Evolutionary conservation across 2,797 vertebrate genomes (phyloP), one percentile per base, ranked within the genome.

Genomic region (Microchirus variegatus): DNA sequence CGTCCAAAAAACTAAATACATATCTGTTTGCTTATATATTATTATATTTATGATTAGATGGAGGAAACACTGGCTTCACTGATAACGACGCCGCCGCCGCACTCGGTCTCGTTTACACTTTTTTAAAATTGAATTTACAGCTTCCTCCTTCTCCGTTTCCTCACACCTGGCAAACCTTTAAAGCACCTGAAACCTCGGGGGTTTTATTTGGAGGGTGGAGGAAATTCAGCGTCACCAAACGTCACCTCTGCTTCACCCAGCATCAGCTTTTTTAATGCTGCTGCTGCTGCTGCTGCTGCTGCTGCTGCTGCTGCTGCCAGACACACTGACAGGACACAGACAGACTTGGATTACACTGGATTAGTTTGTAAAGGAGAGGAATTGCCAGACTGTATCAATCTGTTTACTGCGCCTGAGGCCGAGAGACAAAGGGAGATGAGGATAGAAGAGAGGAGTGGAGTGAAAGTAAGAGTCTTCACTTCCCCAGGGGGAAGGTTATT

Each of bases 401-500:
- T 83, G 78, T 79, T 76, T 74, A 70, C 79, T 67, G 63, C 56
- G 70, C 68, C 67, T 47, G 57, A 54, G 75, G 70, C 75, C 10
- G 59, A 71, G 74, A 84, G 73, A 86, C 78, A 85, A 81, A 78
- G 68, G 45, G 38, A 65, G 61, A 53, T 10, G 45, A 36, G 53
- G 60, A 61, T 44, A 74, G 69, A 70, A 45, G 59, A 45, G 19
- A 16, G 49, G 63, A 71, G 47, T 31, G 17, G 4, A 58, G 53
- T 78, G 71, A 71, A 51, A 67, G 81, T 79, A 73, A 75, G 78
- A 78, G 22, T 22, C 22, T 69, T 73, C 60, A 66, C 80, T 75
- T 60, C 77, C 75, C 77, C 81, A 51, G 8, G 81, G 79, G 84
- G 80, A 78, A 84, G 78, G 88, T 88, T 89, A 86, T 91, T 87